Conservation (phyloP, 2,113 vertebrate species). For the Parus major region DNA sequence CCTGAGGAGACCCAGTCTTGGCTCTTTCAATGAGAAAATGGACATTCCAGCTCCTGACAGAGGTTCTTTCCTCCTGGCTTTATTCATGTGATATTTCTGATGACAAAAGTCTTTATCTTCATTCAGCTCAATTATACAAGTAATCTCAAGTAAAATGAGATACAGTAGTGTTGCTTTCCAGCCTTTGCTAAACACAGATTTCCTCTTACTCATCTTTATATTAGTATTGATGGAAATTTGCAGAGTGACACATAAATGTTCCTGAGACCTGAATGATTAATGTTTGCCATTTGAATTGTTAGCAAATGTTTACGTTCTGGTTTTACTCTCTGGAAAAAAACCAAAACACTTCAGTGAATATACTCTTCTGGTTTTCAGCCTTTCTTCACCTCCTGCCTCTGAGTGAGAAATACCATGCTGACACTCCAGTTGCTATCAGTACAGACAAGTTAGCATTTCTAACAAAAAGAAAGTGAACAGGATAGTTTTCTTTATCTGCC, state of each 20-base stretch:
- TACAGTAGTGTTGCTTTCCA: background rate
- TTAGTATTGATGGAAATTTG: background rate
- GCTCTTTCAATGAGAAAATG: background rate
- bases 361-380: background rate
- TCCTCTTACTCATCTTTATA: background rate
- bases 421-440: background rate
- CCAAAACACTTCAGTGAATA: background rate
- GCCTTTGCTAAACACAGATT: background rate
- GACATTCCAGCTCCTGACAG: background rate
- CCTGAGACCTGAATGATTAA: background rate
- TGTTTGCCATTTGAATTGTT: background rate
- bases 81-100: background rate
- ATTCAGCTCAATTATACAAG: background rate
- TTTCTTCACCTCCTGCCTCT: background rate
- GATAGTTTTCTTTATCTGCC: background rate
- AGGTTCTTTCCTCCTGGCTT: background rate
- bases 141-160: background rate
- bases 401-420: background rate
- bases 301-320: background rate
- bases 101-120: background rate
- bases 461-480: background rate
- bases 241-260: fast-evolving
- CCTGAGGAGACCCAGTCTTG: background rate
- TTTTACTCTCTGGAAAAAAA: background rate
- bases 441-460: background rate